Evolutionary conservation across 2,113 vertebrate genomes (phyloP), one percentile per base, ranked within the genome.

Genomic region (Protomyctophum bolini): DNA sequence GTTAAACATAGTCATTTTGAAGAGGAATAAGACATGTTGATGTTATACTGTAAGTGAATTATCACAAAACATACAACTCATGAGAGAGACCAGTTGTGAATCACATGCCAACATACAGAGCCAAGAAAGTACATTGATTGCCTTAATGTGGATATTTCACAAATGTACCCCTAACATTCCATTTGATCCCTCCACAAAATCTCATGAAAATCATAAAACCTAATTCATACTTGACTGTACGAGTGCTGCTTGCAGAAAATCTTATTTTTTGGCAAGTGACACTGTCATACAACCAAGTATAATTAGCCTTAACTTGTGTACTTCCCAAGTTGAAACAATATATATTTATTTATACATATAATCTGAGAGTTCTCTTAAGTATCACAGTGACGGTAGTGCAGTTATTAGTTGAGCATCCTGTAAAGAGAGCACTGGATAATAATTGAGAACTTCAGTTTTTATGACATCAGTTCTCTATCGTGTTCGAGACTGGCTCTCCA

Each of bases 361-460:
- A 70, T 76, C 66, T 75, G 70, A 80, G 59, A 58, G 64, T 80
- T 74, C 51, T 74, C 63, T 77, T 89, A 72, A 79, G 78, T 82
- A 70, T 91, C 88, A 92, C 91, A 92, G 89, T 91, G 89, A 86
- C 86, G 79, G 55, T 79, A 79, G 80, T 76, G 71, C 77, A 76
- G 68, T 81, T 66, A 58, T 76, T 64, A 64, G 33, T 76, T 51
- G 46, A 21, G 58, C 49, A 73, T 60, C 71, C 51, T 59, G 63
- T 73, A 66, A 61, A 6, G 33, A 47, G 71, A 70, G 72, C 49
- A 45, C 46, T 52, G 45, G 65, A 61, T 55, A 72, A 64, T 45
- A 15, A 50, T 11, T 67, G 66, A 51, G 29, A 47, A 75, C 56
- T 72, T 75, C 55, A 75, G 59, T 10, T 21, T 50, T 76, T 68